Evolutionary conservation across 2,888 invertebrate genomes (phyloP), one percentile per base, ranked within the genome.

Genomic region (Idaea dimidiata): DNA sequence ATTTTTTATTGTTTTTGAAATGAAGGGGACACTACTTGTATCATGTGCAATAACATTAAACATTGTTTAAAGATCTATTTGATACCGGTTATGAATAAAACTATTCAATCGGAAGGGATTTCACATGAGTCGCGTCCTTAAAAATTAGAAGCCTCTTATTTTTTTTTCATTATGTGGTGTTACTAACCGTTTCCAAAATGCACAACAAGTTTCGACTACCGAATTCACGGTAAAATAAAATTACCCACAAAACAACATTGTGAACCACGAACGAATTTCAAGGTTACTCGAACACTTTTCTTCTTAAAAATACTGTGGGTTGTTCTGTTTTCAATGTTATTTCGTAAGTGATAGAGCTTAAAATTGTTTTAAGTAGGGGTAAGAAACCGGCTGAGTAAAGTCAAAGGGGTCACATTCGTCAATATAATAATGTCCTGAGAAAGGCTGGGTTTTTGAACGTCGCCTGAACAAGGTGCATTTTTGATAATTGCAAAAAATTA

Each of bases 371-470:
- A 10, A 33, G 14, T 59, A 10, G 31, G 33, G 43, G 8, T 6
- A 58, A 17, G 56, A 69, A 83, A 82, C 86, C 82, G 85, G 82
- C 77, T 75, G 73, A 70, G 74, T 78, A 87, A 87, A 84, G 88
- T 88, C 88, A 84, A 81, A 82, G 69, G 78, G 86, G 89, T 89
- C 88, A 89, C 89, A 80, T 88, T 89, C 81, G 73, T 85, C 81
- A 76, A 68, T 59, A 24, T 24, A 24, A 24, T 24, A 24, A 24
- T 24, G 66, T 78, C 75, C 77, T 73, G 78, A 71, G 77, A 81
- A 76, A 69, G 69, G 61, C 60, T 67, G 63, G 64, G 62, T 64
- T 66, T 63, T 63, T 60, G 61, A 60, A 56, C 33, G 58, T 57
- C 56, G 61, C 58, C 62, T 24, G 14, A 43, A 16, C 17, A 16